These are phyloP conservation scores for Scaptomyza pallida DNA, from an alignment of 1,140 invertebrate genomes.

Conservation along the genomic window DNA sequence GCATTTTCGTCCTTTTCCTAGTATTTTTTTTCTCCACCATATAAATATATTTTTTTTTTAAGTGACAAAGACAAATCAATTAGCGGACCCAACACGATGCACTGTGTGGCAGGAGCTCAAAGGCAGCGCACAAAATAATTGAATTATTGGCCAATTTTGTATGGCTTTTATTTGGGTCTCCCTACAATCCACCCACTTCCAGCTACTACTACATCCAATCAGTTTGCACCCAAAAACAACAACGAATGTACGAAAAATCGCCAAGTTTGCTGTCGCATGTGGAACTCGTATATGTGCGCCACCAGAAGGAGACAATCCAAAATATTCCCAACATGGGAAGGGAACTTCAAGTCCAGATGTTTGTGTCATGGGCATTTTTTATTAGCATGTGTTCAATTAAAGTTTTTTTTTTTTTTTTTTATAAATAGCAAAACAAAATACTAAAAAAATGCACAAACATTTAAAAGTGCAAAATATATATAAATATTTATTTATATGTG, in stretches of 20 bases:
- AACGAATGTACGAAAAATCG: too few species aligned
- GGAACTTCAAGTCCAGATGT: conserved; percentile 31
- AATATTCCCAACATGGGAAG: background rate
- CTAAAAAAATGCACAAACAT: conserved; percentile 8
- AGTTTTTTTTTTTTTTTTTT: too few species aligned
- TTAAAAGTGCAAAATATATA: background rate
- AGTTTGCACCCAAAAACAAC: background rate
- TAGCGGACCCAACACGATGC: conserved; percentile 18
- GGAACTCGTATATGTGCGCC: conserved; percentile 26
- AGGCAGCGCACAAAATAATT: conserved; percentile 37
- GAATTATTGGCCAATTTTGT: conserved; percentile 31
- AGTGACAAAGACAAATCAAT: conserved; percentile 38
- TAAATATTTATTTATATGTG: conserved; percentile 5
- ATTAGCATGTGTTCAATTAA: conserved; percentile 35
- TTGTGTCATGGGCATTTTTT: conserved; percentile 16
- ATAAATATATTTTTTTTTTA: background rate
- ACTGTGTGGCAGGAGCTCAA: conserved; percentile 7
- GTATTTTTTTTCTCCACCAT: background rate
- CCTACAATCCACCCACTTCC: too few species aligned
- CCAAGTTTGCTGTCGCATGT: conserved; percentile 20
- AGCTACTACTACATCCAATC: background rate
- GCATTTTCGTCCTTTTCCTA: conserved; percentile 10
- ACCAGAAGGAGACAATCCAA: background rate
- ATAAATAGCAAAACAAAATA: conserved; percentile 15
- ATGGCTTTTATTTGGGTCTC: conserved; percentile 32